These are phyloP conservation scores for Drosophila affinis DNA, from an alignment of 2,888 invertebrate species.

Conservation along the genomic window DNA sequence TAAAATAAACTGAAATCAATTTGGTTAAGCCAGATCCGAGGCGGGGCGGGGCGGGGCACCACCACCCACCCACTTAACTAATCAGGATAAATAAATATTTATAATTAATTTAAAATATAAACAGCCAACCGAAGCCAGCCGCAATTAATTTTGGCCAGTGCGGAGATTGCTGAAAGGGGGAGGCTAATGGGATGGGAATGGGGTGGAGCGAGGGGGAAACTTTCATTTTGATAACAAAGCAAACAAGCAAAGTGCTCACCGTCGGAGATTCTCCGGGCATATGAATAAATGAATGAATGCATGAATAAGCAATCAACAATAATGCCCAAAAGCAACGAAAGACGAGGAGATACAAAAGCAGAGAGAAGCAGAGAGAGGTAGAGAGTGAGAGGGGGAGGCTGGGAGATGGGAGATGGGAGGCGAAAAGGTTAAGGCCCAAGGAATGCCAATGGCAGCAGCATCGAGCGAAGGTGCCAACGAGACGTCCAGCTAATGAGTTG, in stretches of 20 bases:
- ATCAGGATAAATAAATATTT: slow-evolving; percentile 79
- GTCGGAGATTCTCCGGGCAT: slow-evolving; percentile 45
- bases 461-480: slow-evolving; percentile 10
- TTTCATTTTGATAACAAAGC: slow-evolving; percentile 47
- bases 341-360: background rate
- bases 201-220: slow-evolving; percentile 11
- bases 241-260: slow-evolving; percentile 56
- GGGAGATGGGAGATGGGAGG: slow-evolving; percentile 32
- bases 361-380: background rate
- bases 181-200: background rate
- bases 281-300: slow-evolving; percentile 77
- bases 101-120: slow-evolving; percentile 80
- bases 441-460: slow-evolving; percentile 23
- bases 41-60: too few species aligned
- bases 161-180: background rate
- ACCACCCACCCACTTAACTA: slow-evolving; percentile 53
- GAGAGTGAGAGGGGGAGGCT: background rate
- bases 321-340: slow-evolving; percentile 55
- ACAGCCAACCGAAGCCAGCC: slow-evolving; percentile 59
- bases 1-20: slow-evolving; percentile 78
- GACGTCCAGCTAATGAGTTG: slow-evolving; percentile 65
- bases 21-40: slow-evolving; percentile 57
- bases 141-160: slow-evolving; percentile 74
- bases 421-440: slow-evolving; percentile 46
- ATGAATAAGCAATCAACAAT: slow-evolving; percentile 77